Percentiles rank a stretch among this genome's conserved stretches.
Conservation (phyloP, 2,797 vertebrate genomes). For the Podargus strigoides region DNA sequence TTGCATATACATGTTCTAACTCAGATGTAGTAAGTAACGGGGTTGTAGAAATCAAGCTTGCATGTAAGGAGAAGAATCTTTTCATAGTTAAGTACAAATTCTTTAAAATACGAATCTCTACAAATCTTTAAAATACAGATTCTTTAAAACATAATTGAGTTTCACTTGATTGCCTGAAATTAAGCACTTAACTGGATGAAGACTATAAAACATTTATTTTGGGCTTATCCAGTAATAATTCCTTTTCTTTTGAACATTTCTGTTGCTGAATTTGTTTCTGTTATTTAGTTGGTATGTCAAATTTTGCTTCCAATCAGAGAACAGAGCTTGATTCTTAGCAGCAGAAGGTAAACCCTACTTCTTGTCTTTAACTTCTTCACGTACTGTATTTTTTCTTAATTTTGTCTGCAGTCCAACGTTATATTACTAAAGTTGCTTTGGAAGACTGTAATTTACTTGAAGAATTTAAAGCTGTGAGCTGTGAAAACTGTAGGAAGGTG, state of each 20-base stretch:
- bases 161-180: background rate
- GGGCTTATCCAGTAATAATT: background rate
- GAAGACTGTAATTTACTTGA: constrained; percentile 66
- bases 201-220: too few species aligned
- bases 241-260: background rate
- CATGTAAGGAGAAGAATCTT: background rate
- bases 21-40: background rate
- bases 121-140: background rate
- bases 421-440: constrained; percentile 64
- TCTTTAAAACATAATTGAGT: background rate
- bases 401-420: constrained; percentile 58
- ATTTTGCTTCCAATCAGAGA: background rate
- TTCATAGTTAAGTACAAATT: background rate
- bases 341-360: background rate
- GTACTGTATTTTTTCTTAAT: background rate
- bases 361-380: background rate
- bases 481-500: constrained; percentile 67
- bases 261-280: background rate
- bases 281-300: background rate
- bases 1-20: background rate
- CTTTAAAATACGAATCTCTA: background rate
- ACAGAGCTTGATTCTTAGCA: background rate
- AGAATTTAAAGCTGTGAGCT: constrained; percentile 59
- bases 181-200: too few species aligned
- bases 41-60: background rate